Base-by-base conservation (phyloP, 2,797 vertebrate species). In the Sebastes wilsoni region DNA sequence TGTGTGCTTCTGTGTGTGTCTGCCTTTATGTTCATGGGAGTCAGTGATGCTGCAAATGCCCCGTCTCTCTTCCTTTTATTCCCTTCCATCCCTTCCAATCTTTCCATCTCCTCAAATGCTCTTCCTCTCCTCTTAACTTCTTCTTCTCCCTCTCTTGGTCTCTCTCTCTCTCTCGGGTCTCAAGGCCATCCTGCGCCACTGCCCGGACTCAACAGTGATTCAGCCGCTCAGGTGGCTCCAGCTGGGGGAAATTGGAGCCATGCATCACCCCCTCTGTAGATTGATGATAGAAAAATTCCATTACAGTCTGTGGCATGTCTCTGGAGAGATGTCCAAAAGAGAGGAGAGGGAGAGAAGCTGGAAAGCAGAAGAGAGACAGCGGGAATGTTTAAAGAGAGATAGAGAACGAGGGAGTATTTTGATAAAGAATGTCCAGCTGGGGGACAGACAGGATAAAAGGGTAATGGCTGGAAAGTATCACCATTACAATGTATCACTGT, bases 401-500 rank as follows among this genome's bases (percentile, higher is more conserved):
- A 52, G 75, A 77, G 83, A 90, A 83, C 69, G 85, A 80, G 85
- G 73, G 72, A 79, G 75, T 86, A 65, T 91, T 89, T 87, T 90
- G 85, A 90, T 92, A 78, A 90, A 94, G 75, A 80, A 83, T 88
- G 83, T 87, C 77, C 73, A 23, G 72, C 79, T 69, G 13, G 79
- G 78, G 83, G 71, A 90, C 66, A 69, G 86, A 84, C 72, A 38
- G 84, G 82, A 93, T 92, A 84, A 94, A 89, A 88, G 79, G 79
- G 76, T 91, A 92, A 92, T 93, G 86, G 84, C 82, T 87, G 25
- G 54, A 89, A 89, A 88, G 80, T 85, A 91, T 91, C 79, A 78
- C 83, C 85, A 89, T 92, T 88, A 86, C 77, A 79, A 88, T 93
- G 72, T 65, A 89, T 94, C 91, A 92, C 84, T 93, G 91, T 92